A percentile compares a stretch with the other conserved stretches of the same genome.
phyloP scores from a whole-genome alignment of 2,113 vertebrate genomes.

The Nanger granti region DNA sequence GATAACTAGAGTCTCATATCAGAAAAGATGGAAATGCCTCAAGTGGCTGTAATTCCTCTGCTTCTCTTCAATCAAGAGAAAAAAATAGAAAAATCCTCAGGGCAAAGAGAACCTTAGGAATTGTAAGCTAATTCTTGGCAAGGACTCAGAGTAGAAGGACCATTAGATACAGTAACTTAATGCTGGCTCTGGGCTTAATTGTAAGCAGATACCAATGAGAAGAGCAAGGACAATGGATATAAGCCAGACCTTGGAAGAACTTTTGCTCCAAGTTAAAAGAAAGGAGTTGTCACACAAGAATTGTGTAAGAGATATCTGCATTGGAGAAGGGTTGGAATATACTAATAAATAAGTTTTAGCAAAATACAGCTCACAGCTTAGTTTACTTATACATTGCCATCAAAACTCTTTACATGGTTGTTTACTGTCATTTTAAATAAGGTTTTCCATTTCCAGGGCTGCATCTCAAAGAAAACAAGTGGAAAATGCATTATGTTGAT shows the following conservation, averaged over 20 bases:
- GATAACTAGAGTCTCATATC: neutral
- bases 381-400: neutral
- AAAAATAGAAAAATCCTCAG: conserved; percentile 20
- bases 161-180: conserved; percentile 51
- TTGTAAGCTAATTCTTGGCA: conserved; percentile 50
- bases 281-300: conserved; percentile 28
- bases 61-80: neutral
- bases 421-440: conserved; percentile 22
- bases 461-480: conserved; percentile 27
- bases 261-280: conserved; percentile 35
- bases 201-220: conserved; percentile 54
- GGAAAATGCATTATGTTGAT: conserved; percentile 45
- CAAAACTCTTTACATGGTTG: neutral
- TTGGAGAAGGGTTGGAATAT: neutral
- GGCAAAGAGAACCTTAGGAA: conserved; percentile 43
- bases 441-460: neutral
- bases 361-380: neutral
- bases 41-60: neutral
- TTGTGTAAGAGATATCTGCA: neutral
- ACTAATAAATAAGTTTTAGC: neutral
- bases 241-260: conserved; percentile 44
- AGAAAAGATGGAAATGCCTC: neutral
- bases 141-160: conserved; percentile 23
- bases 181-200: conserved; percentile 35
- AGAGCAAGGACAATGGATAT: conserved; percentile 37